These are phyloP conservation scores for Cephalotes varians DNA, from an alignment of 2,888 invertebrate species.

Conservation along the genomic window DNA sequence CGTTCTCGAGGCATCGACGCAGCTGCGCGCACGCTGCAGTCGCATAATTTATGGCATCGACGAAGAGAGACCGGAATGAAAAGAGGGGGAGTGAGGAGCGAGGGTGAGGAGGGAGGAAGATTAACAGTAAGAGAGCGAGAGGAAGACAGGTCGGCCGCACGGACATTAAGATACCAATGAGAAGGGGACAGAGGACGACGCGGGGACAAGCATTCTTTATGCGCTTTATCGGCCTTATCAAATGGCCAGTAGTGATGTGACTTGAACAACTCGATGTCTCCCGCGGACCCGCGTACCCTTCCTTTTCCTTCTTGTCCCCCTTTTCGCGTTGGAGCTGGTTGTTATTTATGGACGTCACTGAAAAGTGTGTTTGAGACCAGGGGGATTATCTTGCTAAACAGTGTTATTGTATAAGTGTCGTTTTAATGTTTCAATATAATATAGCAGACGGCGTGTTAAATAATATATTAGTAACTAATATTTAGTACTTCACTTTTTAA, in stretches of 20 bases:
- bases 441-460: not conserved
- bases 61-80: slow-evolving; percentile 49
- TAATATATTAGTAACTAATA: too few relatives aligned
- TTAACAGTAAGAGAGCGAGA: slow-evolving; percentile 37
- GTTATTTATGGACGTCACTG: slow-evolving; percentile 17
- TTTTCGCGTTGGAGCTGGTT: not conserved
- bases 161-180: slow-evolving; percentile 83
- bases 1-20: slow-evolving; percentile 72
- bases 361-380: not conserved
- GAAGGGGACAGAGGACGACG: slow-evolving; percentile 68
- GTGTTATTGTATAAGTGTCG: slow-evolving; percentile 24
- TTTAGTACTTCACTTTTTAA: not conserved
- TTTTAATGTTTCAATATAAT: slow-evolving; percentile 17
- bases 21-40: slow-evolving; percentile 79
- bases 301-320: slow-evolving; percentile 4
- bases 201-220: slow-evolving; percentile 82
- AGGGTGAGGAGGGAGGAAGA: slow-evolving; percentile 30
- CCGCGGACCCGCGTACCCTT: slow-evolving; percentile 43
- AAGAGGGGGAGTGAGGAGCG: slow-evolving; percentile 54
- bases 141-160: slow-evolving; percentile 47
- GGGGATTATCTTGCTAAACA: not conserved
- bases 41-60: slow-evolving; percentile 83
- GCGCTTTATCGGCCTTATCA: slow-evolving; percentile 82
- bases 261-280: slow-evolving; percentile 61
- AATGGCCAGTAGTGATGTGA: slow-evolving; percentile 80